Evolutionary conservation across 2,113 vertebrate genomes (phyloP).

Genomic region (Formicarius rufipectus): DNA sequence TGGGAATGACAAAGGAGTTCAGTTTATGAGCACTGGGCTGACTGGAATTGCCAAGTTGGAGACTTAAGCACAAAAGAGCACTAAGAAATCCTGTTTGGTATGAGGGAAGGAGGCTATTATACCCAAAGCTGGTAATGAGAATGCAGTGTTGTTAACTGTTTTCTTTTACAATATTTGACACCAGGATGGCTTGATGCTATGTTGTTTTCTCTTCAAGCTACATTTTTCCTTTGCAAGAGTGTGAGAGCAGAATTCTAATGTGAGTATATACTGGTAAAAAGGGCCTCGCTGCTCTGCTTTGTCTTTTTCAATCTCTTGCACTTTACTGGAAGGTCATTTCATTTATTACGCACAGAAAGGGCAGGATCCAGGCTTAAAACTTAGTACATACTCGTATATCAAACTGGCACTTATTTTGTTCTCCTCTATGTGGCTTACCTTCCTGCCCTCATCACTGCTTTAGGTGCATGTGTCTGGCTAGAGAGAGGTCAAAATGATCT

Average conservation of each 20-base stretch:
- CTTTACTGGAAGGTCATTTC: constrained; percentile 58
- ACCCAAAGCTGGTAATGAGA: constrained; percentile 52
- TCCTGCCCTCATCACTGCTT: neutral
- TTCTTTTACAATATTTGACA: constrained; percentile 59
- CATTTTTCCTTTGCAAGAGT: constrained; percentile 39
- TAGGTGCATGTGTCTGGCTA: neutral
- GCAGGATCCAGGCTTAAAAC: constrained; percentile 32
- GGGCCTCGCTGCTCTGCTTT: constrained; percentile 13
- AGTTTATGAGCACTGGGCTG: neutral
- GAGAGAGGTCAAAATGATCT: constrained; percentile 12
- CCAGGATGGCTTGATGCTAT: constrained; percentile 43
- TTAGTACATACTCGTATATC: constrained; percentile 42
- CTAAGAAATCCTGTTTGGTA: constrained; percentile 18
- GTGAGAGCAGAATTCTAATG: constrained; percentile 52
- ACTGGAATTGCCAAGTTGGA: neutral
- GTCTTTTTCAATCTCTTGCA: constrained; percentile 51
- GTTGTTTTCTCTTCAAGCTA: constrained; percentile 53
- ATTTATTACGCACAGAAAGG: constrained; percentile 57
- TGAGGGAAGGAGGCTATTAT: constrained; percentile 3
- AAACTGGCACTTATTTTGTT: constrained; percentile 59
- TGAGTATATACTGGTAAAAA: neutral
- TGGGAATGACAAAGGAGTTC: constrained; percentile 39
- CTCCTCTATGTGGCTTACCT: constrained; percentile 27
- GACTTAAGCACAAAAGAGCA: constrained; percentile 10
- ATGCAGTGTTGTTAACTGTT: constrained; percentile 41